Base-by-base conservation (phyloP, 1,140 invertebrate genomes). In the Alviniconcha marisindica region DNA sequence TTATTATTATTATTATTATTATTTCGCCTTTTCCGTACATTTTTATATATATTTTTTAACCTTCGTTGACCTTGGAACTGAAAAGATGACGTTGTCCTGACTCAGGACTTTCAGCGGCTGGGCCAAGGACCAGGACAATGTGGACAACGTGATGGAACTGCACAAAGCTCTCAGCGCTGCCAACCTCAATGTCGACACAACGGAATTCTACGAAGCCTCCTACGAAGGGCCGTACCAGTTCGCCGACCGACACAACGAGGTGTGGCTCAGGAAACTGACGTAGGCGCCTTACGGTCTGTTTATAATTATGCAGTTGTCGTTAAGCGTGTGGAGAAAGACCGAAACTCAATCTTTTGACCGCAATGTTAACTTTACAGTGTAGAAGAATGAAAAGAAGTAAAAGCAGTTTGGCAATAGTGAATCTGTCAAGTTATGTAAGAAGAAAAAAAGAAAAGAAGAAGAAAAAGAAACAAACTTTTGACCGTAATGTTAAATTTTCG, bases 211-310 rank as follows among this genome's bases (percentile, higher is more conserved):
- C 73, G 85, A 81, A 21, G 86, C 86, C 28, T 86, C 85, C 0
- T 89, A 89, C 74, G 88, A 89, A 71, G 84, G 87, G 28, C 88
- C 88, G 1, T 88, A 87, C 82, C 83, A 80, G 44, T 83, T 85
- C 38, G 38, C 82, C 33, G 60, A 87, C 82, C 48, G 87, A 33
- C 86, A 87, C 48, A 89, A 88, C 63, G 88, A 89, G 80, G 82
- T 89, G 15, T 89, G 88, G 88, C 28, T 76, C 28, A 84, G 10
- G 56, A 77, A 54, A 48, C 44, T 48, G 44, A n/a, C n/a, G n/a
- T n/a, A n/a, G n/a, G n/a, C n/a, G n/a, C n/a, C n/a, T n/a, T n/a
- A n/a, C n/a, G n/a, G n/a, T n/a, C n/a, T n/a, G n/a, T n/a, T n/a
- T n/a, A n/a, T n/a, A n/a, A n/a, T n/a, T n/a, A n/a, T n/a, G n/a